These are phyloP conservation scores for Osmerus mordax DNA, from an alignment of 2,113 vertebrate species.

Conservation along the genomic window DNA sequence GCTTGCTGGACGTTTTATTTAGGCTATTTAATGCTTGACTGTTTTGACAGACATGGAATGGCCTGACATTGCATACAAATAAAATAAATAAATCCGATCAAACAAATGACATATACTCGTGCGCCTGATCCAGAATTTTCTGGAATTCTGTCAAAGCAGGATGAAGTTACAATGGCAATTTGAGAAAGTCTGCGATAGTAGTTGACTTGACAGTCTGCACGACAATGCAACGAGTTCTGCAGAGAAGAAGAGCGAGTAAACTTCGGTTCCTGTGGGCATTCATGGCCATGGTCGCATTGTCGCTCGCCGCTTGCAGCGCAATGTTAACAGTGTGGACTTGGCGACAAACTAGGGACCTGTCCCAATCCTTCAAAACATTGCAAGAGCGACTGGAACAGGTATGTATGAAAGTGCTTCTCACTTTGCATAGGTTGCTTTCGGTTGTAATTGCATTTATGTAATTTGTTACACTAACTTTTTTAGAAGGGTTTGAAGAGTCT, in stretches of 20 bases:
- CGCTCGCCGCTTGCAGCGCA: slow-evolving; percentile 74
- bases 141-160: slow-evolving; percentile 37
- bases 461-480: slow-evolving; percentile 20
- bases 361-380: slow-evolving; percentile 73
- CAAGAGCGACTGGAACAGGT: slow-evolving; percentile 76
- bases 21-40: too few species aligned
- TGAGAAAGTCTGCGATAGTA: slow-evolving; percentile 56
- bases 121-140: slow-evolving; percentile 28
- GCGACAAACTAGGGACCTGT: slow-evolving; percentile 75
- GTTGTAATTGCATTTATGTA: background rate
- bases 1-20: too few species aligned
- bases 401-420: slow-evolving; percentile 19
- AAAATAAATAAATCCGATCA: too few species aligned
- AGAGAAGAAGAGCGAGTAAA: slow-evolving; percentile 69
- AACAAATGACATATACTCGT: slow-evolving; percentile 21
- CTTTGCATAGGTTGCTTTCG: background rate
- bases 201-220: slow-evolving; percentile 51
- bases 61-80: too few species aligned
- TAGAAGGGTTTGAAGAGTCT: slow-evolving; percentile 36
- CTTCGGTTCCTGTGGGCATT: slow-evolving; percentile 72
- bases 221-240: slow-evolving; percentile 75
- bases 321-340: slow-evolving; percentile 77
- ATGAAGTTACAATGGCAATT: slow-evolving; percentile 44
- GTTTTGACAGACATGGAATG: too few species aligned
- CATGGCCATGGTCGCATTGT: slow-evolving; percentile 71